These are phyloP conservation scores for Eurytoma californica DNA, from an alignment of 2,888 invertebrate genomes.

Conservation along the genomic window DNA sequence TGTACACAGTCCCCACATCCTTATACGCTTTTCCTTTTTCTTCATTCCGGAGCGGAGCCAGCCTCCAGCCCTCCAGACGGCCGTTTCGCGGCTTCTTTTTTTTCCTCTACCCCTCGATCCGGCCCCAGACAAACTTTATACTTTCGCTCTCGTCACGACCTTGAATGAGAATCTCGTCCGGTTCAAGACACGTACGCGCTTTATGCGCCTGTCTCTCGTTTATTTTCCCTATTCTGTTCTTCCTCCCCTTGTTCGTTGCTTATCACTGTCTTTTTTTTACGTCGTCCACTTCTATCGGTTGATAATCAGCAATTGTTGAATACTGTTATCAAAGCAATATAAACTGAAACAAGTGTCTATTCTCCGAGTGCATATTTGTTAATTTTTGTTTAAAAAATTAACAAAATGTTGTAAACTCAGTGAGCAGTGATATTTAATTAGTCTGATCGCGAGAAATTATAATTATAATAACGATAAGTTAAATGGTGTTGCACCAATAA, in stretches of 20 bases:
- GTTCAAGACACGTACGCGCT: slow-evolving; percentile 55
- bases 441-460: no score
- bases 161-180: slow-evolving; percentile 58
- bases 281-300: not conserved
- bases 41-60: not conserved
- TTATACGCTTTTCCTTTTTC: not conserved
- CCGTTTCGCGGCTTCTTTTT: slow-evolving; percentile 10
- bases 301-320: no score
- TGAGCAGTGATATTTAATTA: no score
- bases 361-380: no score
- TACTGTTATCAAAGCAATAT: no score
- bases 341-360: no score
- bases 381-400: no score
- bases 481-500: no score
- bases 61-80: not conserved
- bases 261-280: not conserved
- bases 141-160: slow-evolving; percentile 57
- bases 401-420: no score
- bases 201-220: slow-evolving; percentile 28
- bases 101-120: not conserved
- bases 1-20: no score
- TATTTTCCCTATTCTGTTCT: slow-evolving; percentile 22
- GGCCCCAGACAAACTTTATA: slow-evolving; percentile 52
- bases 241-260: not conserved
- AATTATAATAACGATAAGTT: no score